phyloP scores from a whole-genome alignment of 2,888 invertebrate genomes.

The Chrysomela aeneicollis region DNA sequence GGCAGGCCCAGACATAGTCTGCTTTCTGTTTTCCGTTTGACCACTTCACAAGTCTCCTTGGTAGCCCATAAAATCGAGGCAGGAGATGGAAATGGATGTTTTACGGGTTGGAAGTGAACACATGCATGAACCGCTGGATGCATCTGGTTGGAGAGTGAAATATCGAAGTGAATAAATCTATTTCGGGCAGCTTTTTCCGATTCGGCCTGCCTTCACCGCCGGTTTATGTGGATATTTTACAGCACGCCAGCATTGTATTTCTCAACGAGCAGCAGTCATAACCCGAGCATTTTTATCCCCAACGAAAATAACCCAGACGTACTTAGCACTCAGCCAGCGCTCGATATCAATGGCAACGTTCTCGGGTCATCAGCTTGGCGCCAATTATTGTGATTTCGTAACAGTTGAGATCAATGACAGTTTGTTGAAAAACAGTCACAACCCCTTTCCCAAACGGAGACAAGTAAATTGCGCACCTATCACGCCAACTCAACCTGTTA shows the following conservation, averaged over 20 bases:
- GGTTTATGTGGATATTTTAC: constrained; percentile 26
- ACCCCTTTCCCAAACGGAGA: background rate
- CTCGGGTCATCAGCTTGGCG: no score
- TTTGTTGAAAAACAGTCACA: no score
- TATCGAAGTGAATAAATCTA: constrained; percentile 44
- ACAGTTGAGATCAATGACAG: no score
- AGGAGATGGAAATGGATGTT: constrained; percentile 34
- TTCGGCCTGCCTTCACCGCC: constrained; percentile 37
- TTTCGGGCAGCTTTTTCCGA: constrained; percentile 42
- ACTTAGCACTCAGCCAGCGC: background rate
- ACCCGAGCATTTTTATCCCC: constrained; percentile 2
- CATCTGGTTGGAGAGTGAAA: constrained; percentile 42
- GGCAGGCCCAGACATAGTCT: constrained; percentile 9
- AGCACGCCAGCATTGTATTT: constrained; percentile 31
- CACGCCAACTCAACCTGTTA: background rate
- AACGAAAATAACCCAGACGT: background rate
- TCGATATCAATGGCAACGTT: no score
- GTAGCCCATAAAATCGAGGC: constrained; percentile 42
- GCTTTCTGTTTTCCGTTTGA: constrained; percentile 30
- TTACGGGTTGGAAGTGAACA: constrained; percentile 40
- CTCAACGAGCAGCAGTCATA: background rate
- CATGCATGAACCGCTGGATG: constrained; percentile 45
- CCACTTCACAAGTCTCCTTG: constrained; percentile 46
- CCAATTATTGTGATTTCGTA: no score
- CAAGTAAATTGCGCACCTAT: background rate